These are phyloP conservation scores for Polydrusus tereticollis DNA, from an alignment of 2,888 invertebrate genomes.

Conservation along the genomic window DNA sequence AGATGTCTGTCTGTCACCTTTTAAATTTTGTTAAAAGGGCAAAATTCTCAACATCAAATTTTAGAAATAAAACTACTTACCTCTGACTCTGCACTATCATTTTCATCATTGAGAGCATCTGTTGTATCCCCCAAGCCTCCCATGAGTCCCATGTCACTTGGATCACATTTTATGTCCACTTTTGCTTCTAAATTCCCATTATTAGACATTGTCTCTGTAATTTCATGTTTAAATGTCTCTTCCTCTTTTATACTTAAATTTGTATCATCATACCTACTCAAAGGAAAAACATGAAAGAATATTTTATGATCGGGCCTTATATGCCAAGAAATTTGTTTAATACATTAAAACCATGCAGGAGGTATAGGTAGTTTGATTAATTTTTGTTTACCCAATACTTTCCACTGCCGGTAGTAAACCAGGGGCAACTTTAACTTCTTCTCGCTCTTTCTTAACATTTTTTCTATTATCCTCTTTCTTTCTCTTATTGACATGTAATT, in stretches of 20 bases:
- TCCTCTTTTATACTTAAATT: no score
- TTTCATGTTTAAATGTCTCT: no score
- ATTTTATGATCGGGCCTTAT: no score
- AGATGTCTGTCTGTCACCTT: no score
- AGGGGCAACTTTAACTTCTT: constrained; percentile 6
- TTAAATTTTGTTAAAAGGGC: no score
- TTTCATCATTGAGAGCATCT: constrained; percentile 1
- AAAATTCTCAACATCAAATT: not conserved
- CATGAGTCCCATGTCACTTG: constrained; percentile 6
- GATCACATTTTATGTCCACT: constrained; percentile 5
- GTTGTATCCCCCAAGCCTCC: constrained; percentile 6
- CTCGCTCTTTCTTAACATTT: constrained; percentile 7
- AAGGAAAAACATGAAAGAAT: no score
- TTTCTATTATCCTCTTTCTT: not conserved
- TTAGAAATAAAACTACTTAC: constrained; percentile 5
- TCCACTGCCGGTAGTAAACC: no score
- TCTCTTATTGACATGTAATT: constrained; percentile 48
- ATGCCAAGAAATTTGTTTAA: no score
- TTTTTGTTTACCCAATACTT: not conserved
- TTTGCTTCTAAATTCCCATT: no score
- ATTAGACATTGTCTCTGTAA: constrained; percentile 5
- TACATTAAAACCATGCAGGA: no score
- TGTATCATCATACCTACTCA: no score
- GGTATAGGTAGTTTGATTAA: not conserved
- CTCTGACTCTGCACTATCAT: constrained; percentile 26